phyloP scores from a whole-genome alignment of 2,113 vertebrate genomes.

The Lanius collurio region DNA sequence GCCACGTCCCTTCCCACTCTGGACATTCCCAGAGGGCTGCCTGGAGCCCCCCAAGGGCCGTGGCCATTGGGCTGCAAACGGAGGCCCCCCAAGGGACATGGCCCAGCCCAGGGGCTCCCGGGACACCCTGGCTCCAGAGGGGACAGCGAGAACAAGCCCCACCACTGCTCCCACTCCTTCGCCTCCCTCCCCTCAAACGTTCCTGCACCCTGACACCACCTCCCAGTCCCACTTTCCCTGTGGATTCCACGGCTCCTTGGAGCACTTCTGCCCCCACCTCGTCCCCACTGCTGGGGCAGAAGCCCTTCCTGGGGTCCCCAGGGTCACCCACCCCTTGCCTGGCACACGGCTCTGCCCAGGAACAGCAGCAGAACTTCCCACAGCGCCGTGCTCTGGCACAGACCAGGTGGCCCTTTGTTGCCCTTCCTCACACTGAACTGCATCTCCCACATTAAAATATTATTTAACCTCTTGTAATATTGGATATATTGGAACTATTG shows the following conservation, averaged over 20 bases:
- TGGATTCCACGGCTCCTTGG: neutral
- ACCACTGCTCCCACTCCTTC: neutral
- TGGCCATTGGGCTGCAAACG: neutral
- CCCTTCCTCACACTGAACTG: no score
- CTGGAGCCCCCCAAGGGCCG: neutral
- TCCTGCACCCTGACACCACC: neutral
- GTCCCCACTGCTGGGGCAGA: neutral
- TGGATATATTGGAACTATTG: no score
- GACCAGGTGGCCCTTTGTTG: no score
- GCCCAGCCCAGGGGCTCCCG: neutral
- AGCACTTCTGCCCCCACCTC: neutral
- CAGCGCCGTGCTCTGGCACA: no score
- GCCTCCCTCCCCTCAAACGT: neutral
- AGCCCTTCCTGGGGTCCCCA: neutral
- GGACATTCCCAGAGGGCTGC: neutral
- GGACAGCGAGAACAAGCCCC: neutral
- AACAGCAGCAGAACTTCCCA: neutral
- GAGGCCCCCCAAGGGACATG: no score
- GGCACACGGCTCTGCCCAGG: neutral
- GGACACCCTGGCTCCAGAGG: neutral
- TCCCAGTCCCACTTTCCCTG: neutral
- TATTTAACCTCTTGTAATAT: no score
- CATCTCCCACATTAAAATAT: no score
- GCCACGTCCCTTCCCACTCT: neutral
- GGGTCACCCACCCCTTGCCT: neutral